These are phyloP conservation scores for Psilopogon haemacephalus DNA, from an alignment of 2,113 vertebrate genomes.

Conservation along the genomic window DNA sequence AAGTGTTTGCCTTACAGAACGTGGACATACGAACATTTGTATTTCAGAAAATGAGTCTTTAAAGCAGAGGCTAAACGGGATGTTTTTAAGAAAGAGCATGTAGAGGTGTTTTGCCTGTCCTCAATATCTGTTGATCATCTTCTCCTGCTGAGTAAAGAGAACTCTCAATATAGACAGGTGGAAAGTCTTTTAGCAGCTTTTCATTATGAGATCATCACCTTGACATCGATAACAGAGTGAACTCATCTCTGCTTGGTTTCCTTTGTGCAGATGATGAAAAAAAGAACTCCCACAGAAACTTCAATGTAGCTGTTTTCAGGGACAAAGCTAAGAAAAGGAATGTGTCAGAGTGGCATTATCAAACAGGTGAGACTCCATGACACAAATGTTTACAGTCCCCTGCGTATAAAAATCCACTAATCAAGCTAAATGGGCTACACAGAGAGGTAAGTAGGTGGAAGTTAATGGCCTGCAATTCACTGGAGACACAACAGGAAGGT, in stretches of 20 bases:
- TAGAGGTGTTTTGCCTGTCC: background rate
- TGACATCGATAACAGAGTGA: background rate
- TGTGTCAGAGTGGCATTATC: background rate
- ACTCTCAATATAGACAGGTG: background rate
- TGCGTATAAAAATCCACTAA: background rate
- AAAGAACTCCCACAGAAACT: background rate
- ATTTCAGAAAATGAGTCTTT: background rate
- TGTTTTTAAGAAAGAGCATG: background rate
- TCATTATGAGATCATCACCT: background rate
- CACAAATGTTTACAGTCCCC: background rate
- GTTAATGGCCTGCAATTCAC: background rate
- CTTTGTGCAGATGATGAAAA: background rate
- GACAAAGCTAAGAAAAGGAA: background rate
- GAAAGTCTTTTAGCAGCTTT: background rate
- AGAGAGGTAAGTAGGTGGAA: background rate
- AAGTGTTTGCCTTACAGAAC: background rate
- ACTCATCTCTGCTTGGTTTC: background rate
- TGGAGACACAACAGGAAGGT: background rate
- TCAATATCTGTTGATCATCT: background rate
- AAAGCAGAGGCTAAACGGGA: background rate
- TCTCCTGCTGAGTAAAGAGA: background rate
- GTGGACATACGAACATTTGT: background rate
- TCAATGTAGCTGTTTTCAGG: background rate
- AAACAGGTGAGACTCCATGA: background rate
- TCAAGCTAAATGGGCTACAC: background rate